These are phyloP conservation scores for Myiothlypis chrysogaster DNA, from an alignment of 2,797 vertebrate genomes.

Conservation along the genomic window DNA sequence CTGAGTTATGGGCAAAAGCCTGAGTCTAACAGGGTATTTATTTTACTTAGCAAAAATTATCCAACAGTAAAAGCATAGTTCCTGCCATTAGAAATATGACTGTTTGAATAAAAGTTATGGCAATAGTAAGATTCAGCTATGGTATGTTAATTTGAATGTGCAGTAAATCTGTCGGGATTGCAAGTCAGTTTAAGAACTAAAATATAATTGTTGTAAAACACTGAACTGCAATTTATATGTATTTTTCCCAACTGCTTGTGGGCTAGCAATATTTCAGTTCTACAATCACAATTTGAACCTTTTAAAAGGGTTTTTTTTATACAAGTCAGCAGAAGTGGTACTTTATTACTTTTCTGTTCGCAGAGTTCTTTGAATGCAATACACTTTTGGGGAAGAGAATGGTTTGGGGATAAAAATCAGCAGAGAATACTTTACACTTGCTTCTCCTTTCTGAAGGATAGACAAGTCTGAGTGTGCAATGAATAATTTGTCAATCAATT, in stretches of 20 bases:
- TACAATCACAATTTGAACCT: conserved; percentile 35
- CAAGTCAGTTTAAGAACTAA: conserved; percentile 30
- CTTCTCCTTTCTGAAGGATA: not conserved
- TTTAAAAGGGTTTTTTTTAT: not conserved
- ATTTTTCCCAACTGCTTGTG: conserved; percentile 27
- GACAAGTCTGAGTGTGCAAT: not conserved
- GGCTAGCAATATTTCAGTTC: conserved; percentile 27
- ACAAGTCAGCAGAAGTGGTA: not conserved
- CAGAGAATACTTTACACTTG: not conserved
- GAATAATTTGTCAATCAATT: not conserved
- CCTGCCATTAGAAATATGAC: conserved; percentile 30
- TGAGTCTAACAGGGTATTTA: not conserved
- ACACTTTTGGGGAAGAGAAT: not conserved
- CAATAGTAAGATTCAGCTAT: conserved; percentile 36
- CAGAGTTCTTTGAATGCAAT: not conserved
- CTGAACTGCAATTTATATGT: conserved; percentile 1
- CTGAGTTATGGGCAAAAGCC: not conserved
- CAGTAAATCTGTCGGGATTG: conserved; percentile 40
- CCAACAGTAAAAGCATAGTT: conserved; percentile 47
- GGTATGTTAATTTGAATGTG: conserved; percentile 48
- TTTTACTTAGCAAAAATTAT: conserved; percentile 54
- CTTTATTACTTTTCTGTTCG: conserved; percentile 21
- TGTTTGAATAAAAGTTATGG: conserved; percentile 51
- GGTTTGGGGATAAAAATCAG: conserved; percentile 10
- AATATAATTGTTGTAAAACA: conserved; percentile 60